phyloP scores from a whole-genome alignment of 2,888 invertebrate species.

The Chironomus tentans region DNA sequence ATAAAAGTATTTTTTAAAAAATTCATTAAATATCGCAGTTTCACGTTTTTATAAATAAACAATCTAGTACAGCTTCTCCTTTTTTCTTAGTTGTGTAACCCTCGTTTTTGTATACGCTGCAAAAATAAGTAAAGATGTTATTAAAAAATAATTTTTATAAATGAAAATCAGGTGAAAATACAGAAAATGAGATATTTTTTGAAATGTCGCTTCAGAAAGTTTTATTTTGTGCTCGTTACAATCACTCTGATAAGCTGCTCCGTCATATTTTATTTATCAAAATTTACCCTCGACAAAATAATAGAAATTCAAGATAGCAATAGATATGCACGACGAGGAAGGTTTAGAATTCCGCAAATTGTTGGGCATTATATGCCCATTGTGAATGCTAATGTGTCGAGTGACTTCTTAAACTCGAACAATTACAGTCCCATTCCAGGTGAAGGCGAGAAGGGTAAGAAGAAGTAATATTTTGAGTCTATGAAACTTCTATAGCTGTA shows the following conservation, averaged over 20 bases:
- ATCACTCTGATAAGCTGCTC: constrained; percentile 8
- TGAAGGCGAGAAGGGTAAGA: constrained; percentile 64
- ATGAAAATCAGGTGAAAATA: not conserved
- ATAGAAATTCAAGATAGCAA: constrained; percentile 11
- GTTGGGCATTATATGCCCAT: constrained; percentile 17
- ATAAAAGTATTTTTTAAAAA: too few species aligned
- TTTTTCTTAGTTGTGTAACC: not conserved
- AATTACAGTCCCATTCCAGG: constrained; percentile 63
- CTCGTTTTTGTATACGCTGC: not conserved
- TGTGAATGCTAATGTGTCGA: not conserved
- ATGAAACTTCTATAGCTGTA: too few species aligned
- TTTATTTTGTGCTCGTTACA: constrained; percentile 21
- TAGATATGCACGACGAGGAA: not conserved
- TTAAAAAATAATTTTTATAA: not conserved
- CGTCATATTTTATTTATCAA: constrained; percentile 23
- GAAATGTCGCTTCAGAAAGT: constrained; percentile 19
- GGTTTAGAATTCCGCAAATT: constrained; percentile 16
- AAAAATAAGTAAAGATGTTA: not conserved
- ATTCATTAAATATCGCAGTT: too few species aligned
- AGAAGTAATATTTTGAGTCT: not conserved
- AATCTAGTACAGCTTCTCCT: too few species aligned
- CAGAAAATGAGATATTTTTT: constrained; percentile 11
- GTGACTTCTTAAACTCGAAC: constrained; percentile 50
- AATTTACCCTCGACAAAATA: constrained; percentile 21
- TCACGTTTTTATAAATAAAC: too few species aligned